Conservation (phyloP, 2,113 vertebrate species). For the Paralichthys olivaceus region DNA sequence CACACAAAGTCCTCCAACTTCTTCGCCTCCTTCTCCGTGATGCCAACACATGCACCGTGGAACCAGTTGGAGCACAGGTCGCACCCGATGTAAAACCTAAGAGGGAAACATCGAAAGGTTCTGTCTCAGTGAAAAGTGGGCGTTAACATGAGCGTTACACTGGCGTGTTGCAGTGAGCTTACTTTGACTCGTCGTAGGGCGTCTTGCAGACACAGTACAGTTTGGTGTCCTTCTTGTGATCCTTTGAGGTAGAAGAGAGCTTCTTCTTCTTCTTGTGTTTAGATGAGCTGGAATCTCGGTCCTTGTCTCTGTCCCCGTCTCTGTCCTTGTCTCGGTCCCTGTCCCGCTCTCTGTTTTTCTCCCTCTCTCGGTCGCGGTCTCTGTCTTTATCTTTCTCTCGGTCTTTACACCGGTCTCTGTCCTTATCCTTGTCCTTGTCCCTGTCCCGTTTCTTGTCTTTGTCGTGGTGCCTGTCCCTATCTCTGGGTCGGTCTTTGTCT, state of each 20-base stretch:
- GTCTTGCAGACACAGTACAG: slow-evolving; percentile 99
- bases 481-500: slow-evolving; percentile 43
- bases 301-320: slow-evolving; percentile 48
- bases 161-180: slow-evolving; percentile 56
- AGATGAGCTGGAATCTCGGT: slow-evolving; percentile 80
- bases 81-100: slow-evolving; percentile 99
- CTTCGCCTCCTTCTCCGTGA: slow-evolving; percentile 99
- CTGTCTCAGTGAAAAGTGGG: no score
- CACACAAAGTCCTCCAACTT: slow-evolving; percentile 99
- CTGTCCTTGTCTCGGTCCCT: slow-evolving; percentile 40
- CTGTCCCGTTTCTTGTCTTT: slow-evolving; percentile 47
- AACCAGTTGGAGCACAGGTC: slow-evolving; percentile 99
- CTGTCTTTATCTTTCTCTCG: slow-evolving; percentile 51
- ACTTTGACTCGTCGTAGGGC: slow-evolving; percentile 98
- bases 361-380: slow-evolving; percentile 67
- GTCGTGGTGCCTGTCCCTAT: slow-evolving; percentile 6
- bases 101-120: neutral
- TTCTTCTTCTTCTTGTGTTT: slow-evolving; percentile 99
- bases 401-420: slow-evolving; percentile 42
- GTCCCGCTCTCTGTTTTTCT: slow-evolving; percentile 43
- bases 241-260: slow-evolving; percentile 97
- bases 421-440: slow-evolving; percentile 37
- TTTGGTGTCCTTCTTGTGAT: slow-evolving; percentile 97
- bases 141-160: no score
- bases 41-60: slow-evolving; percentile 97